phyloP scores from a whole-genome alignment of 2,113 vertebrate genomes.

The Petrocephalus microphthalmus region DNA sequence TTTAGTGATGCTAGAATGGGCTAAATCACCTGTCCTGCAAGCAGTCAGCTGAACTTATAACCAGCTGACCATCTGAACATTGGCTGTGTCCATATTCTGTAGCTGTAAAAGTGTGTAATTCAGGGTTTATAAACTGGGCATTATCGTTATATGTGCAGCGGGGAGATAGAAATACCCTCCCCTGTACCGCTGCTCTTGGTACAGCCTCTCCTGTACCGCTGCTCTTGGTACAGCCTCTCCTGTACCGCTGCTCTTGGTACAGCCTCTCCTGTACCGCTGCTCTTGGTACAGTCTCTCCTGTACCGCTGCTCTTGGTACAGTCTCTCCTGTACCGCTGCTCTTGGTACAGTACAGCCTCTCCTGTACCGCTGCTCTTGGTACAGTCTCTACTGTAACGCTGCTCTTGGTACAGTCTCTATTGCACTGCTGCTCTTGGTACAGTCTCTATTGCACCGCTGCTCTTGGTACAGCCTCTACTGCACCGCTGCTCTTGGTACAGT shows the following conservation, averaged over 20 bases:
- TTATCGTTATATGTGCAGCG: not conserved
- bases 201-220: not conserved
- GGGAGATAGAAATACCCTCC: not conserved
- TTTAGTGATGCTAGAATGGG: not conserved
- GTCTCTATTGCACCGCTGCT: not conserved
- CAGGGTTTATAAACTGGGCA: not conserved
- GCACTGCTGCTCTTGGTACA: not conserved
- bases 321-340: accelerated
- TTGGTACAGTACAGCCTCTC: not conserved
- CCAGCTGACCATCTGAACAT: not conserved
- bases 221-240: not conserved
- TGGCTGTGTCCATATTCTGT: not conserved
- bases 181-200: not conserved
- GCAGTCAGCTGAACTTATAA: not conserved
- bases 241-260: not conserved
- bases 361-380: not conserved
- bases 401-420: not conserved
- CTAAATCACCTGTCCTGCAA: not conserved
- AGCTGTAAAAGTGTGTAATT: not conserved
- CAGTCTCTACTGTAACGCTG: not conserved
- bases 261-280: not conserved
- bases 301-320: not conserved
- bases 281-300: not conserved
- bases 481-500: not conserved
- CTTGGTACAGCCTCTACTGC: not conserved